Evolutionary conservation across 2,888 invertebrate genomes (phyloP).

Genomic region (Monopis laevigella): DNA sequence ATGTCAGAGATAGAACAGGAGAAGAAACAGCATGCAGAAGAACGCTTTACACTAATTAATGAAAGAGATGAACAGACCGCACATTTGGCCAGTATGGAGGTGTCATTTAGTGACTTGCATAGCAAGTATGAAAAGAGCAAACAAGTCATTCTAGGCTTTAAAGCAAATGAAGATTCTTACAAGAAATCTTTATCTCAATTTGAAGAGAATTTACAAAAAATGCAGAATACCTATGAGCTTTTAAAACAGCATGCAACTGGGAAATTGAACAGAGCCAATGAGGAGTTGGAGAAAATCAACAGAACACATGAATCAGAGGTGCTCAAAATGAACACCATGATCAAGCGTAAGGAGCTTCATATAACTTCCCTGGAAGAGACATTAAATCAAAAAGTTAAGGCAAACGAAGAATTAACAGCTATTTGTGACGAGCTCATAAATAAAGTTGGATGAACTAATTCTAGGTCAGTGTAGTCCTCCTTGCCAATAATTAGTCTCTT

Average conservation of each 20-base stretch:
- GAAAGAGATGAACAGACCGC: constrained; percentile 71
- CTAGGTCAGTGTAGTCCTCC: constrained; percentile 2
- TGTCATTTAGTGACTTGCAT: constrained; percentile 70
- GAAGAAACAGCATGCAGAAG: constrained; percentile 65
- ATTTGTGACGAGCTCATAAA: constrained; percentile 94
- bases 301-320: constrained; percentile 81
- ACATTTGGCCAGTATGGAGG: constrained; percentile 70
- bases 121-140: constrained; percentile 74
- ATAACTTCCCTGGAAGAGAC: constrained; percentile 83
- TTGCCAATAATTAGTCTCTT: constrained; percentile 5
- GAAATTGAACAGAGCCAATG: constrained; percentile 78
- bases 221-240: constrained; percentile 86
- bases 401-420: constrained; percentile 87
- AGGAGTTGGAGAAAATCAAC: constrained; percentile 80
- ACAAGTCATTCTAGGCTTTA: constrained; percentile 62
- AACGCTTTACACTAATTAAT: constrained; percentile 56
- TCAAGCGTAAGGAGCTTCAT: constrained; percentile 88
- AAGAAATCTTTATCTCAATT: constrained; percentile 74
- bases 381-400: constrained; percentile 87
- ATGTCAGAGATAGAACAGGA: constrained; percentile 77
- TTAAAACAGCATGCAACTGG: constrained; percentile 90
- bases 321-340: constrained; percentile 84
- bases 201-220: constrained; percentile 73
- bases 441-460: constrained; percentile 55
- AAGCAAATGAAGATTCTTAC: constrained; percentile 73